Evolutionary conservation across 2,113 vertebrate genomes (phyloP).

Genomic region (Amazona guildingii): DNA sequence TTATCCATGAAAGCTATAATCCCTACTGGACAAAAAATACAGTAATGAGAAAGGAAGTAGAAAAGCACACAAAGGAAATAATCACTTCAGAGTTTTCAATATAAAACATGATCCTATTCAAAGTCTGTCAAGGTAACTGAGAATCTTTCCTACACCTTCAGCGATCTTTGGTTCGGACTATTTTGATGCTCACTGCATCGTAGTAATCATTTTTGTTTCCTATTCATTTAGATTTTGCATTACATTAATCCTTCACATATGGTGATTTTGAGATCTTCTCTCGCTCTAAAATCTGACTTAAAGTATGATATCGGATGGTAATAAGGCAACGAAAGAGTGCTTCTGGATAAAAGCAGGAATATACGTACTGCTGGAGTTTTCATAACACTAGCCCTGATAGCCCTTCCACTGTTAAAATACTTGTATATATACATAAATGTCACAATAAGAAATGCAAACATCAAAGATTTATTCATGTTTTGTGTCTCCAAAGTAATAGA

Average conservation of each 20-base stretch:
- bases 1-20: not conserved
- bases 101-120: not conserved
- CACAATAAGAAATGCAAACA: not conserved
- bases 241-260: conserved; percentile 20
- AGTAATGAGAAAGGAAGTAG: not conserved
- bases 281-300: not conserved
- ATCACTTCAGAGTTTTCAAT: not conserved
- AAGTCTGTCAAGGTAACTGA: not conserved
- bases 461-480: conserved; percentile 15
- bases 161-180: not conserved
- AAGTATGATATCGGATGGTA: not conserved
- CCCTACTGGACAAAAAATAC: not conserved
- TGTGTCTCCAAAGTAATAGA: conserved; percentile 1
- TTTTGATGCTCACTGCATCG: not conserved
- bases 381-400: not conserved
- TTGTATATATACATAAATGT: not conserved
- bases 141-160: not conserved
- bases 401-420: conserved; percentile 16
- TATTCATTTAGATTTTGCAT: conserved; percentile 22
- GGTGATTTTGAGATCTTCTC: conserved; percentile 1
- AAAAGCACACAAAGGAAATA: not conserved
- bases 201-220: conserved; percentile 2
- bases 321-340: not conserved
- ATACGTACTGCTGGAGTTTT: conserved; percentile 15
- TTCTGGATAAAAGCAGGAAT: not conserved